These are phyloP conservation scores for Microcebus griseorufus DNA, from an alignment of 2,113 vertebrate genomes.

Conservation along the genomic window DNA sequence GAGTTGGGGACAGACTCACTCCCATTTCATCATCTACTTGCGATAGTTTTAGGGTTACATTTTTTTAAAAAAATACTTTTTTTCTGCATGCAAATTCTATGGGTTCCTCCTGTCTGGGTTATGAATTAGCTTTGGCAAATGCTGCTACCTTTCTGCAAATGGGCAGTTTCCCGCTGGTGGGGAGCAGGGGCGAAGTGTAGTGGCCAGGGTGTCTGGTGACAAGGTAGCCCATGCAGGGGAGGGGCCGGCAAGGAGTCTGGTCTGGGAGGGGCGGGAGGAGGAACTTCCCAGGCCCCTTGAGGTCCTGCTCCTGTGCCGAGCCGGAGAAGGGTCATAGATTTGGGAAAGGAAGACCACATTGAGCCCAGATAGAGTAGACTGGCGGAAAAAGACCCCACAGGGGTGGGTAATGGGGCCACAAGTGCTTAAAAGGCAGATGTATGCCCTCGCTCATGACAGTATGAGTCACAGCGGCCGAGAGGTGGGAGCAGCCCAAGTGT, in stretches of 20 bases:
- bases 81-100: background rate
- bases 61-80: background rate
- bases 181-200: rapidly evolving
- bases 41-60: background rate
- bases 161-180: background rate
- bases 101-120: background rate
- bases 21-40: background rate
- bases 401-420: background rate
- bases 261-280: background rate
- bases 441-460: background rate
- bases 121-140: too few species aligned
- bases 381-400: background rate
- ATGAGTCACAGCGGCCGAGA: background rate
- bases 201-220: background rate
- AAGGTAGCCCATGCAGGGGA: background rate
- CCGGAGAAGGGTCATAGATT: background rate
- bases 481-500: too few species aligned
- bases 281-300: background rate
- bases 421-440: background rate
- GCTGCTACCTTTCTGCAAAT: background rate
- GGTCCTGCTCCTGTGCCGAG: background rate
- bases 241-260: too few species aligned
- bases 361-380: background rate
- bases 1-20: background rate
- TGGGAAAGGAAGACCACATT: background rate